Evolutionary conservation across 2,113 vertebrate genomes (phyloP).

Genomic region (Tauraco erythrolophus): DNA sequence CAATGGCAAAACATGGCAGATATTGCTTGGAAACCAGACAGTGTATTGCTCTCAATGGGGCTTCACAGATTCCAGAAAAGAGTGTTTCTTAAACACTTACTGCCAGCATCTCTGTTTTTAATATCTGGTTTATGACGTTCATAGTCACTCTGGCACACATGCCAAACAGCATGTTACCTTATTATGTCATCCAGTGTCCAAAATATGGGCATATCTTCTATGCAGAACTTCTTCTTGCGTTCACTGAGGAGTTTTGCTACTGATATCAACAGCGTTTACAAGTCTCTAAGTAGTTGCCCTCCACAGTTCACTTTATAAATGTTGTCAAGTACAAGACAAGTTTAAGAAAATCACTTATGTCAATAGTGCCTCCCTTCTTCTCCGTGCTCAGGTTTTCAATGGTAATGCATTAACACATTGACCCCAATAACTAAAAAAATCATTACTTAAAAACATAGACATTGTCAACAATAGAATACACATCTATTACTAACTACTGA

Average conservation of each 20-base stretch:
- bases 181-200: neutral
- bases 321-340: neutral
- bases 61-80: neutral
- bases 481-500: neutral
- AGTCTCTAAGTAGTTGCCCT: neutral
- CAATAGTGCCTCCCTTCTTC: neutral
- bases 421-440: neutral
- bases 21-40: neutral
- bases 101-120: neutral
- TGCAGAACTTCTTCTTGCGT: neutral
- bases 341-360: neutral
- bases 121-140: neutral
- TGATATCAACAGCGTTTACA: neutral
- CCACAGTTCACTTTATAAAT: neutral
- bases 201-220: neutral
- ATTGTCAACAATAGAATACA: neutral
- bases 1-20: neutral
- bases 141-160: neutral
- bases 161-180: neutral
- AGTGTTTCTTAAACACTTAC: neutral
- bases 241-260: neutral
- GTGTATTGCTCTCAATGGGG: neutral
- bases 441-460: neutral
- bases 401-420: neutral
- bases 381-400: neutral